These are phyloP conservation scores for Sympetrum striolatum DNA, from an alignment of 2,888 invertebrate genomes.

Conservation along the genomic window DNA sequence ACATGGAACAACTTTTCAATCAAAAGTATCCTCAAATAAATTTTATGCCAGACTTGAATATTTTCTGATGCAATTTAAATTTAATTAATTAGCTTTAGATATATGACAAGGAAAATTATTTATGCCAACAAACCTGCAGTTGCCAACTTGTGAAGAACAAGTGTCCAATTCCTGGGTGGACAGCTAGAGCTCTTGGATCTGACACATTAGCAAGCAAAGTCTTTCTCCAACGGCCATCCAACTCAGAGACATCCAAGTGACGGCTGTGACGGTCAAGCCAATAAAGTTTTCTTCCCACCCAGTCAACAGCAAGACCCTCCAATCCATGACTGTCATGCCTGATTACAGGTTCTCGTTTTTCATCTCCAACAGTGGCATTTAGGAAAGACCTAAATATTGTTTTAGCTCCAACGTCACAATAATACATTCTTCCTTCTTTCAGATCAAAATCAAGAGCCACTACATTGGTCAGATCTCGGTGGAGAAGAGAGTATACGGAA, in stretches of 20 bases:
- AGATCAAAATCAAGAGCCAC: constrained; percentile 96
- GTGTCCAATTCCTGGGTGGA: constrained; percentile 93
- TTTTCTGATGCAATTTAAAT: too few relatives aligned
- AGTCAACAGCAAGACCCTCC: constrained; percentile 97
- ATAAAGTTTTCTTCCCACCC: constrained; percentile 95
- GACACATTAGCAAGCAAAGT: constrained; percentile 88
- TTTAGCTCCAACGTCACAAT: constrained; percentile 95
- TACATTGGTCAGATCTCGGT: constrained; percentile 95
- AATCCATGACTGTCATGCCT: constrained; percentile 93
- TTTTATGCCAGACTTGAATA: too few relatives aligned
- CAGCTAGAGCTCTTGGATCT: constrained; percentile 92
- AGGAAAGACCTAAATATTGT: constrained; percentile 78
- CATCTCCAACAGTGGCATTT: constrained; percentile 55
- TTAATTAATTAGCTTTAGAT: too few relatives aligned
- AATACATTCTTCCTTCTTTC: constrained; percentile 84
- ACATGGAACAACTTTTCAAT: too few relatives aligned
- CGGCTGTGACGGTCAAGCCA: constrained; percentile 96
- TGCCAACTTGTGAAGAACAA: constrained; percentile 98
- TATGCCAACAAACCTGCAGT: constrained; percentile 61
- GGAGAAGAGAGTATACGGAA: constrained; percentile 80
- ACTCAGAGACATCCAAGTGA: constrained; percentile 92
- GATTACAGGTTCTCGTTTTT: constrained; percentile 81
- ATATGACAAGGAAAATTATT: too few relatives aligned
- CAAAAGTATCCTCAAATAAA: too few relatives aligned
- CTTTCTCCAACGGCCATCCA: constrained; percentile 90